phyloP scores from a whole-genome alignment of 2,888 invertebrate species.

The Cloeon dipterum region DNA sequence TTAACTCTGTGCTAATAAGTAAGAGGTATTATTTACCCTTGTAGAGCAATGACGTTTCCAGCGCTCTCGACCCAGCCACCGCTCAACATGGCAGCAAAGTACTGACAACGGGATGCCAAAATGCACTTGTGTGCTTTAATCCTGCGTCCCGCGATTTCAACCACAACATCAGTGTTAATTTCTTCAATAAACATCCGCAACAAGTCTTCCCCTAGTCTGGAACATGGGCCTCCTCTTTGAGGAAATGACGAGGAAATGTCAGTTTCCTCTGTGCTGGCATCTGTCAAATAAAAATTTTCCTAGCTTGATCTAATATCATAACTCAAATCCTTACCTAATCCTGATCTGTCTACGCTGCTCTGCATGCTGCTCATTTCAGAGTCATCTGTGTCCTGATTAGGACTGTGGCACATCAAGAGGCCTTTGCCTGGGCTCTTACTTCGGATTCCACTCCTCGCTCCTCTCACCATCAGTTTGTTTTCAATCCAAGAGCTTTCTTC shows the following conservation, averaged over 20 bases:
- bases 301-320: no score
- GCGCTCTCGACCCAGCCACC: slow-evolving; percentile 64
- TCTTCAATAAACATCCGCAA: slow-evolving; percentile 79
- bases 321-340: slow-evolving; percentile 16
- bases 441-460: slow-evolving; percentile 1
- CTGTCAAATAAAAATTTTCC: slow-evolving; percentile 9
- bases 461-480: slow-evolving; percentile 20
- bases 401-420: slow-evolving; percentile 1
- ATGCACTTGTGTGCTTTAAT: slow-evolving; percentile 84
- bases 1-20: background rate
- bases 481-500: slow-evolving; percentile 44
- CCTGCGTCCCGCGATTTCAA: slow-evolving; percentile 59
- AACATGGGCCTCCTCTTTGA: slow-evolving; percentile 12
- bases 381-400: slow-evolving; percentile 7
- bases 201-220: slow-evolving; percentile 62
- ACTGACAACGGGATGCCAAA: slow-evolving; percentile 71
- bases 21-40: slow-evolving; percentile 32
- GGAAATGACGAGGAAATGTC: slow-evolving; percentile 14
- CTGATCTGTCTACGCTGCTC: slow-evolving; percentile 25
- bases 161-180: slow-evolving; percentile 67
- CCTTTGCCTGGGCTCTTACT: slow-evolving; percentile 5
- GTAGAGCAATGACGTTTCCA: slow-evolving; percentile 61
- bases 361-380: slow-evolving; percentile 25
- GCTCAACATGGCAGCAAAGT: slow-evolving; percentile 76
- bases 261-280: slow-evolving; percentile 22